These are phyloP conservation scores for Hesperophylax magnus DNA, from an alignment of 1,140 invertebrate species.

Conservation along the genomic window DNA sequence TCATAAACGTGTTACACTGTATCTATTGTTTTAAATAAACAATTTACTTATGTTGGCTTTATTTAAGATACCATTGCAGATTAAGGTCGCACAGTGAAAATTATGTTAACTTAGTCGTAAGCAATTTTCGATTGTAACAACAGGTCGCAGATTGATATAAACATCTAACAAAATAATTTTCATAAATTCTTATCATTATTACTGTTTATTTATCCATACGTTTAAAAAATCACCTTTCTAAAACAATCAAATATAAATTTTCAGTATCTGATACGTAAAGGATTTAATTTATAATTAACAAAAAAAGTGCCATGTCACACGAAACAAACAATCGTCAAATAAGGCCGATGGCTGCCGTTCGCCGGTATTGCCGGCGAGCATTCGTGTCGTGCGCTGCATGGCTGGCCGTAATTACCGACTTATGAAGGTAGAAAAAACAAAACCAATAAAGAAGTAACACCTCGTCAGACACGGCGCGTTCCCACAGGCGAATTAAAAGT, in stretches of 20 bases:
- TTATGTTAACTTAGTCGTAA: too few species aligned
- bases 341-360: background rate
- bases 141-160: background rate
- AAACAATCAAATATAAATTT: too few species aligned
- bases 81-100: too few species aligned
- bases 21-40: too few species aligned
- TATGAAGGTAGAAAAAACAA: constrained; percentile 17
- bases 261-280: too few species aligned
- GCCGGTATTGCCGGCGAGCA: background rate
- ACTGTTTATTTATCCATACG: background rate
- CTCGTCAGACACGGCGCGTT: constrained; percentile 40
- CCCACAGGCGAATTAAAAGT: constrained; percentile 23
- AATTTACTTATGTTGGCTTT: too few species aligned
- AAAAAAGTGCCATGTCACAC: background rate
- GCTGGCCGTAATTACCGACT: constrained; percentile 30
- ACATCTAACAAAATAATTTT: background rate
- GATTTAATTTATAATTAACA: too few species aligned
- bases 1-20: too few species aligned
- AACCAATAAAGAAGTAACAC: constrained; percentile 49
- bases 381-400: constrained; percentile 4
- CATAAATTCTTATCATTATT: background rate
- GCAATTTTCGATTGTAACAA: too few species aligned
- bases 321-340: background rate
- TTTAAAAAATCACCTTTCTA: background rate
- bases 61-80: too few species aligned